Evolutionary conservation across 2,888 invertebrate species (phyloP).

Genomic region (Amphiduros pacificus): DNA sequence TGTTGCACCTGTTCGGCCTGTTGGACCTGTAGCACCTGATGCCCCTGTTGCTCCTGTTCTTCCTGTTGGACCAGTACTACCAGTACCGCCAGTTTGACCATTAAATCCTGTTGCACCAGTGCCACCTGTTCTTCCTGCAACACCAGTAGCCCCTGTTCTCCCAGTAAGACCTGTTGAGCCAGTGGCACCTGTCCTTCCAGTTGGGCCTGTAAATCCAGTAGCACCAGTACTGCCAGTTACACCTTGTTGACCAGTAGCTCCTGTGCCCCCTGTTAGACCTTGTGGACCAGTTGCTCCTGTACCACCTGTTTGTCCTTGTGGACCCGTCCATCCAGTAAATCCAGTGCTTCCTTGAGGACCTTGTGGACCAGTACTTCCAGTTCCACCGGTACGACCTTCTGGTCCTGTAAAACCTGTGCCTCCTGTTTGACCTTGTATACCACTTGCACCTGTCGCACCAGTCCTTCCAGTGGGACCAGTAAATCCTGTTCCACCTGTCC

Average conservation of each 20-base stretch:
- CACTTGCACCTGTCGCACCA: slow-evolving; percentile 16
- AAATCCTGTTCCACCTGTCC: slow-evolving; percentile 5
- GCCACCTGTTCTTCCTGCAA: slow-evolving; percentile 12
- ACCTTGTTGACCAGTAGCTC: slow-evolving; percentile 2
- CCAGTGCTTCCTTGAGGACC: slow-evolving; percentile 12
- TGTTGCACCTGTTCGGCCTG: slow-evolving; percentile 15
- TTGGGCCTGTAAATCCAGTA: slow-evolving; percentile 3
- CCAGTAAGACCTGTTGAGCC: slow-evolving; percentile 18
- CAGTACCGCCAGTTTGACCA: slow-evolving; percentile 12
- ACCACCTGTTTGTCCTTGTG: slow-evolving; percentile 20
- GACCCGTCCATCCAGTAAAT: slow-evolving; percentile 9
- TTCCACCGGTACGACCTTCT: slow-evolving; percentile 21
- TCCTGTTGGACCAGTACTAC: slow-evolving; percentile 6
- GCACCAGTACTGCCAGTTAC: slow-evolving; percentile 13
- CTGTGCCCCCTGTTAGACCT: slow-evolving; percentile 9
- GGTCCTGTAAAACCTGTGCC: background rate
- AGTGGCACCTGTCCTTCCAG: slow-evolving; percentile 13
- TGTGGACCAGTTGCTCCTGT: slow-evolving; percentile 23
- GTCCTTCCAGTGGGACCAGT: slow-evolving; percentile 17
- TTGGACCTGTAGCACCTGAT: slow-evolving; percentile 19
- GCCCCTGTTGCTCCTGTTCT: slow-evolving; percentile 15
- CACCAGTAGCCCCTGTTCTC: slow-evolving; percentile 11
- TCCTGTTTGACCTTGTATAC: slow-evolving; percentile 8
- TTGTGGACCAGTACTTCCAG: slow-evolving; percentile 16
- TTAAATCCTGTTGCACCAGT: slow-evolving; percentile 17